Conservation (phyloP, 2,797 vertebrate species). For the Fistularia commersonii region DNA sequence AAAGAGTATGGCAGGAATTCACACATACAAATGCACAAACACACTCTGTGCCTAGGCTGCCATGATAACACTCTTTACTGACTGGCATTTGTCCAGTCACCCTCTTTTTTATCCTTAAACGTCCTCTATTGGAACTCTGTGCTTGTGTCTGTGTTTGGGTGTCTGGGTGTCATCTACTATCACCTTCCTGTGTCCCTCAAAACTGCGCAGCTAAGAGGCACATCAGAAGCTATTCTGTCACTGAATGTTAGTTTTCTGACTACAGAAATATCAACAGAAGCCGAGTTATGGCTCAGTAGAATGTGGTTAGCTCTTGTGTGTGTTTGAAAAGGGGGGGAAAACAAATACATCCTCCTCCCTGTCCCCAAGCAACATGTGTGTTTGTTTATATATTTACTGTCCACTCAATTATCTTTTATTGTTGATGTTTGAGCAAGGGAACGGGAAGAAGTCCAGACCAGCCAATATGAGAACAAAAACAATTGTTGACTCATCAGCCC, state of each 20-base stretch:
- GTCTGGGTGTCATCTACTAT: constrained; percentile 9
- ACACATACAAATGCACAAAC: constrained; percentile 5
- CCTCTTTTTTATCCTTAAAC: constrained; percentile 37
- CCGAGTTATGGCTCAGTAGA: too few relatives aligned
- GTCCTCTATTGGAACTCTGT: constrained; percentile 31
- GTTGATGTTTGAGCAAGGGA: too few relatives aligned
- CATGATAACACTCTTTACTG: constrained; percentile 43
- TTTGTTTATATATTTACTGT: too few relatives aligned
- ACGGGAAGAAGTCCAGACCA: too few relatives aligned
- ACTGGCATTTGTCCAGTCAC: constrained; percentile 17
- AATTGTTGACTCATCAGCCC: too few relatives aligned
- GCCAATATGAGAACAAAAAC: too few relatives aligned
- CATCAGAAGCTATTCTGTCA: constrained; percentile 18
- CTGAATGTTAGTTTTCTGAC: constrained; percentile 4
- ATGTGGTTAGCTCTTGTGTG: too few relatives aligned
- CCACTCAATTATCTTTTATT: too few relatives aligned
- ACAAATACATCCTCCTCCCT: too few relatives aligned
- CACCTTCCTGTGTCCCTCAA: constrained; percentile 21
- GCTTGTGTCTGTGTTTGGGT: neutral
- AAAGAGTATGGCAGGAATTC: constrained; percentile 18
- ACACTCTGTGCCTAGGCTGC: constrained; percentile 21
- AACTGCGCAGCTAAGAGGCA: constrained; percentile 22
- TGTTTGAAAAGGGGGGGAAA: too few relatives aligned
- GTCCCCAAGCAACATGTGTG: too few relatives aligned
- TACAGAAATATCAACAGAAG: neutral